Evolutionary conservation across 2,888 invertebrate genomes (phyloP), one percentile per base, ranked within the genome.

Genomic region (Drosophila formosana): DNA sequence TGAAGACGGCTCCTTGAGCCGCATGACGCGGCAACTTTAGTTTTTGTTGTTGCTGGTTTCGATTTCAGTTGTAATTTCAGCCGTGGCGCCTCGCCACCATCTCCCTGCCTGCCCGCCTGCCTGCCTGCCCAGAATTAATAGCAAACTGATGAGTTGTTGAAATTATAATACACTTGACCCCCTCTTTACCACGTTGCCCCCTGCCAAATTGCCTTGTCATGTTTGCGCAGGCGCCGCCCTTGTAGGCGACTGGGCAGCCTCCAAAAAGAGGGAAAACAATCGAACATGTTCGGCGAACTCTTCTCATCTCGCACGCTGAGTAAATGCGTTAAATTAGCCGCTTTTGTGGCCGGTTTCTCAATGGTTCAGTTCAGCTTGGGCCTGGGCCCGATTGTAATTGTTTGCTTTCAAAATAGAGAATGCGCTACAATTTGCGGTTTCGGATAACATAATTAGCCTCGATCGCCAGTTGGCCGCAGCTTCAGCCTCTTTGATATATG

Each of bases 321-420:
- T 80, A 86, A 86, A 90, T 88, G 90, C 89, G 87, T 90, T 88
- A 84, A 89, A 89, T 90, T 81, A 86, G 77, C 82, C 80, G 80
- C 89, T 79, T 80, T 90, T 88, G 87, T 84, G 77, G 69, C 64
- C 66, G 49, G 72, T 34, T 52, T 69, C 32, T 41, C 41, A 60
- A 60, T 78, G 55, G 45, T 47, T 49, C 18, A 18, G 43, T 56
- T 58, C 34, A 49, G 51, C 45, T 52, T 55, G 34, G 5, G 18
- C 18, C 67, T 77, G 62, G 62, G 58, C 61, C 2, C 18, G 61
- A 28, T 61, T 76, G 66, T 64, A 75, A 75, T 75, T 76, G 78
- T 46, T 67, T 67, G 73, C 73, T 72, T 77, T 66, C 67, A 49
- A 28, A 18, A 46, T 26, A 50, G 13, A 9, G 41, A 56, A 56